These are phyloP conservation scores for Leucania comma DNA, from an alignment of 2,888 invertebrate species.

Conservation along the genomic window DNA sequence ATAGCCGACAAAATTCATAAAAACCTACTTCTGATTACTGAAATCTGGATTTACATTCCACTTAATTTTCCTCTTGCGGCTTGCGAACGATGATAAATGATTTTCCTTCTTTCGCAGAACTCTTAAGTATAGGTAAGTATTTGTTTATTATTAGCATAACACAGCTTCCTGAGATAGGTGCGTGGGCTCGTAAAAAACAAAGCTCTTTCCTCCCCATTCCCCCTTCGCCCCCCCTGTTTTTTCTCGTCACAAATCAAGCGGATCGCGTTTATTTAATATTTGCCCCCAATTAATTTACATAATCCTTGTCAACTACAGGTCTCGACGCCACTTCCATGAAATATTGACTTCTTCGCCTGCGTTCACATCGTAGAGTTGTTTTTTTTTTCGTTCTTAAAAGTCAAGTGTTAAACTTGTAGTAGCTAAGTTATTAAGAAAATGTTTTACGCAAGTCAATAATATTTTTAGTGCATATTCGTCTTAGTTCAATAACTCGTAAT, in stretches of 20 bases:
- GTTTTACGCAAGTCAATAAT: not conserved
- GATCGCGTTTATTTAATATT: slow-evolving; percentile 77
- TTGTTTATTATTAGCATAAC: slow-evolving; percentile 47
- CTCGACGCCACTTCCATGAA: slow-evolving; percentile 62
- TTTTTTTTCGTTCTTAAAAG: slow-evolving; percentile 30
- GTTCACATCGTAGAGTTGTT: slow-evolving; percentile 5
- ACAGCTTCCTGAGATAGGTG: slow-evolving; percentile 49
- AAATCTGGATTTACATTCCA: slow-evolving; percentile 1
- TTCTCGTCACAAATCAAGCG: slow-evolving; percentile 75
- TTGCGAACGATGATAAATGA: slow-evolving; percentile 14
- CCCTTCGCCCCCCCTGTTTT: slow-evolving; percentile 47
- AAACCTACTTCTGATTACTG: not conserved
- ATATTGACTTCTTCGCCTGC: slow-evolving; percentile 56
- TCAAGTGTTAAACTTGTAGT: slow-evolving; percentile 1
- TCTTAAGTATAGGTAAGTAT: slow-evolving; percentile 30
- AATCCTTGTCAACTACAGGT: slow-evolving; percentile 81
- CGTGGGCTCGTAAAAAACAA: slow-evolving; percentile 69
- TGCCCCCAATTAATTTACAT: slow-evolving; percentile 81
- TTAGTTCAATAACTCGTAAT: no score
- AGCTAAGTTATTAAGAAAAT: not conserved
- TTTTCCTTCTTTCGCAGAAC: slow-evolving; percentile 21
- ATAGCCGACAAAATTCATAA: not conserved
- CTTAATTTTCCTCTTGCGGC: not conserved
- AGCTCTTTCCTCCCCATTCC: slow-evolving; percentile 35
- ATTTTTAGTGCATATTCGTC: not conserved